Percentiles rank a stretch among this genome's conserved stretches.
phyloP scores from a whole-genome alignment of 2,888 invertebrate species.

The Eucera pruinosa region DNA sequence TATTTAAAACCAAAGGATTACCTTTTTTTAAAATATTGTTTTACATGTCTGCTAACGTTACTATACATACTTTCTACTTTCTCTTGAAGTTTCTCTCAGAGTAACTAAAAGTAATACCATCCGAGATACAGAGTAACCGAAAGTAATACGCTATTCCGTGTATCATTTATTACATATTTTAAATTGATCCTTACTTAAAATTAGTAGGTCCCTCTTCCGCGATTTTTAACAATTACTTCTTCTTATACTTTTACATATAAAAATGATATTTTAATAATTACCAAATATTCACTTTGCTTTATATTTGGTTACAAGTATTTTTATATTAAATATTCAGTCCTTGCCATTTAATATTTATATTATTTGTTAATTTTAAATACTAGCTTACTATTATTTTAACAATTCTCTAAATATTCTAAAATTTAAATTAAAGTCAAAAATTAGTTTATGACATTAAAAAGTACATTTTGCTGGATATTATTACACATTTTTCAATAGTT shows the following conservation, averaged over 20 bases:
- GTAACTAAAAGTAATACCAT: background rate
- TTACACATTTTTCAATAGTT: too few relatives aligned
- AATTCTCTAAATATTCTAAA: too few relatives aligned
- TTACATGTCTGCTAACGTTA: constrained; percentile 3
- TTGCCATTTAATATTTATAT: too few relatives aligned
- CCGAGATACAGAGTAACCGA: background rate
- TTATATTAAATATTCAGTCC: too few relatives aligned
- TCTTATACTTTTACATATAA: too few relatives aligned
- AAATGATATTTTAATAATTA: background rate
- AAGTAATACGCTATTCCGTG: background rate
- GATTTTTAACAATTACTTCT: too few relatives aligned
- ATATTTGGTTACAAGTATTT: background rate
- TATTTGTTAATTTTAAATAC: too few relatives aligned
- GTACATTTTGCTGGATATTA: too few relatives aligned
- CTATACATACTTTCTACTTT: constrained; percentile 51
- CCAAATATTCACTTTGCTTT: background rate
- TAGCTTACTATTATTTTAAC: too few relatives aligned
- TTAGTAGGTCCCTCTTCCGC: too few relatives aligned
- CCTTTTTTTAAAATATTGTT: constrained; percentile 24
- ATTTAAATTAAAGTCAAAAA: too few relatives aligned
- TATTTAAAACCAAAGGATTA: background rate
- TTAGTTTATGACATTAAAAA: too few relatives aligned
- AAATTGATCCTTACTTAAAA: background rate
- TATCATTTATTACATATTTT: background rate
- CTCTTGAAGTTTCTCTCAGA: constrained; percentile 48